phyloP scores from a whole-genome alignment of 2,113 vertebrate species.

The Uropsilus gracilis region DNA sequence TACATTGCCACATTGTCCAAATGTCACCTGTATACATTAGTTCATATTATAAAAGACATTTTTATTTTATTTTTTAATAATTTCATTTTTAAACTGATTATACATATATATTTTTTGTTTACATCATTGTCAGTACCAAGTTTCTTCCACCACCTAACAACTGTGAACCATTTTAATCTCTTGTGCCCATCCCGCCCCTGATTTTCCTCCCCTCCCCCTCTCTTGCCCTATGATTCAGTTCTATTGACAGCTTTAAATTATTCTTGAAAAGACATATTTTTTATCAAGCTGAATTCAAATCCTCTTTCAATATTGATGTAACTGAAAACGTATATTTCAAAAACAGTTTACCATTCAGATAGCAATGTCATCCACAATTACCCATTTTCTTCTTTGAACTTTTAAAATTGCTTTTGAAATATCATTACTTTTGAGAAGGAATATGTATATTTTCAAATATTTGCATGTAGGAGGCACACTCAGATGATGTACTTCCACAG shows the following conservation, averaged over 20 bases:
- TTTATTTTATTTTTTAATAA: too few relatives aligned
- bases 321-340: neutral
- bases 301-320: conserved; percentile 6
- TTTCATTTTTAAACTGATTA: too few relatives aligned
- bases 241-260: too few relatives aligned
- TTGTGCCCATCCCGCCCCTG: too few relatives aligned
- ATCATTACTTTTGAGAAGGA: conserved; percentile 15
- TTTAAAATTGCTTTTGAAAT: neutral
- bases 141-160: too few relatives aligned
- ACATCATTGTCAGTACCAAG: too few relatives aligned
- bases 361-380: neutral
- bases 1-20: neutral
- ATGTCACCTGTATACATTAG: neutral
- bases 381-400: neutral
- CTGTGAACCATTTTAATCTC: too few relatives aligned
- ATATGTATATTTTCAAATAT: neutral
- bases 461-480: neutral
- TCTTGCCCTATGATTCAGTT: too few relatives aligned
- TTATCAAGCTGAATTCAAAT: conserved; percentile 12
- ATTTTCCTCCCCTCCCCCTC: too few relatives aligned
- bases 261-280: too few relatives aligned
- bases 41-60: neutral
- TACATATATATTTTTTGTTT: too few relatives aligned
- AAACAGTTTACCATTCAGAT: conserved; percentile 28
- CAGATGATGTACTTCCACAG: neutral